Conservation (phyloP, 2,888 invertebrate species). For the Drosophila imparisetae region DNA sequence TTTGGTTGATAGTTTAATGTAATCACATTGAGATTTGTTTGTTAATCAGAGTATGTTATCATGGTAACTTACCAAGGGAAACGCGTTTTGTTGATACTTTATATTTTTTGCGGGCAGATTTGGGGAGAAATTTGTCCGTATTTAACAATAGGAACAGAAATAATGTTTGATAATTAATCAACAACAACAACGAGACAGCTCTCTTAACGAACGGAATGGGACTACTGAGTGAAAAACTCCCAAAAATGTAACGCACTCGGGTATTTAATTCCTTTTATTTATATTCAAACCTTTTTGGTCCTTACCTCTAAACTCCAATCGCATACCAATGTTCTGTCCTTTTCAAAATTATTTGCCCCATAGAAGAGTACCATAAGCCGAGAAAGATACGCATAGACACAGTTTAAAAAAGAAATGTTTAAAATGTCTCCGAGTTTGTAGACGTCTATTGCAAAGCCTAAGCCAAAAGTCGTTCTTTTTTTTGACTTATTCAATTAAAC, state of each 20-base stretch:
- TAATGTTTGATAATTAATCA: slow-evolving; percentile 67
- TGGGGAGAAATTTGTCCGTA: slow-evolving; percentile 62
- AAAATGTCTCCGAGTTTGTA: slow-evolving; percentile 8
- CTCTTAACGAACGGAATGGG: slow-evolving; percentile 57
- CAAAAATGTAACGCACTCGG: slow-evolving; percentile 32
- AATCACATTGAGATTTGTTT: slow-evolving; percentile 3
- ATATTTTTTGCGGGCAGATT: slow-evolving; percentile 55
- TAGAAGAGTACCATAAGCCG: slow-evolving; percentile 11
- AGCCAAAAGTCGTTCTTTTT: not conserved
- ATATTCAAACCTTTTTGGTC: not conserved
- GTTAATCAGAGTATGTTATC: not conserved
- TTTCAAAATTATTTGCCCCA: slow-evolving; percentile 7
- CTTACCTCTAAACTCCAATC: not conserved
- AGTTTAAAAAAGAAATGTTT: slow-evolving; percentile 9
- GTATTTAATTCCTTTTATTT: not conserved
- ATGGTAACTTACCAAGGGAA: slow-evolving; percentile 54
- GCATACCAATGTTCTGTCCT: slow-evolving; percentile 9
- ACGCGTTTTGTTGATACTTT: slow-evolving; percentile 57
- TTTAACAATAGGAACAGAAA: slow-evolving; percentile 70
- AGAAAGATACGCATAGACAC: slow-evolving; percentile 2
- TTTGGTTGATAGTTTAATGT: not conserved
- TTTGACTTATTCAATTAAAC: not conserved
- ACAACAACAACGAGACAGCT: slow-evolving; percentile 69
- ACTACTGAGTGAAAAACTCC: slow-evolving; percentile 52
- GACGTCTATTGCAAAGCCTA: slow-evolving; percentile 37